These are phyloP conservation scores for Halcyon smyrnensis DNA, from an alignment of 2,797 vertebrate genomes.

Conservation along the genomic window DNA sequence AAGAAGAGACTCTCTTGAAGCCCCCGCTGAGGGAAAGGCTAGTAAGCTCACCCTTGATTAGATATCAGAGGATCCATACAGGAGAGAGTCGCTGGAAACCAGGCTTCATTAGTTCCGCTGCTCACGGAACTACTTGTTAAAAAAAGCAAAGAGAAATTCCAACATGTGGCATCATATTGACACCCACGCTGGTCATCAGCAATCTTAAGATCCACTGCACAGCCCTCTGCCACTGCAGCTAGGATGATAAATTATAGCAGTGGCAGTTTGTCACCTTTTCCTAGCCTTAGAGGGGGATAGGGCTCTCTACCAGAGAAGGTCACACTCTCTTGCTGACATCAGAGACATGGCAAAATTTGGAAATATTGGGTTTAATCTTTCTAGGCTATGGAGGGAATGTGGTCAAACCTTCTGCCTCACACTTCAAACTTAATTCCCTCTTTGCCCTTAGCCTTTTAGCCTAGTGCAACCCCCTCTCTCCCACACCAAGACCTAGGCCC, in stretches of 20 bases:
- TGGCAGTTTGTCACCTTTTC: neutral
- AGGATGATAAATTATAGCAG: neutral
- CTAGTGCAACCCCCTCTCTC: neutral
- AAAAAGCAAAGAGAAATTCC: constrained; percentile 71
- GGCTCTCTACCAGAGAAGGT: constrained; percentile 29
- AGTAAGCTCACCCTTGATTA: constrained; percentile 69
- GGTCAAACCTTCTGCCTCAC: constrained; percentile 13
- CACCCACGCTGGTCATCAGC: constrained; percentile 55
- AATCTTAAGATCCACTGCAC: constrained; percentile 38
- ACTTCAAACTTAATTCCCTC: neutral
- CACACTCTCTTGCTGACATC: neutral
- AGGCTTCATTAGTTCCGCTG: constrained; percentile 72
- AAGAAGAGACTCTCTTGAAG: constrained; percentile 51
- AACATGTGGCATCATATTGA: constrained; percentile 46
- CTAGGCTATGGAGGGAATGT: constrained; percentile 59
- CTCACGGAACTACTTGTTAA: constrained; percentile 68
- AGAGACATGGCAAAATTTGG: neutral
- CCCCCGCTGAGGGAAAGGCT: constrained; percentile 52
- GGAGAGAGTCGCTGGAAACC: constrained; percentile 69
- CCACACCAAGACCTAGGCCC: neutral
- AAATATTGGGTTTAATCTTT: neutral
- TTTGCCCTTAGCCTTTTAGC: neutral
- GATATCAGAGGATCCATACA: constrained; percentile 73
- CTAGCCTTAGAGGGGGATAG: neutral
- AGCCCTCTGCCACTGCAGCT: constrained; percentile 27